phyloP scores from a whole-genome alignment of 2,113 vertebrate species.

The Rhinopithecus roxellana region DNA sequence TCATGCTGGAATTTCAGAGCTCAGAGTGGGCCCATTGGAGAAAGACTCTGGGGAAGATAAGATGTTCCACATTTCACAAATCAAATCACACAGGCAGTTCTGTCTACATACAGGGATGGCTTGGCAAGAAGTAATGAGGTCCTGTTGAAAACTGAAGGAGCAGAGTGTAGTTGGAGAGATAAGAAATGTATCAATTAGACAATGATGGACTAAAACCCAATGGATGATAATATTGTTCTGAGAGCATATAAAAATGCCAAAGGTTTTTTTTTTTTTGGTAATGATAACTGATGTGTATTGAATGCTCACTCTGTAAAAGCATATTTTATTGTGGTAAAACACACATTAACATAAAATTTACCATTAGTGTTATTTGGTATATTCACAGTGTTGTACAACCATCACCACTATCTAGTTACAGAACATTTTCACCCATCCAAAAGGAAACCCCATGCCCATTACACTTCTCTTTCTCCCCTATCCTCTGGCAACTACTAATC shows the following conservation, averaged over 20 bases:
- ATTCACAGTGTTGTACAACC: background rate
- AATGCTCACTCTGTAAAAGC: background rate
- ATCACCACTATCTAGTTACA: background rate
- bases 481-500: background rate
- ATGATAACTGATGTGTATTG: background rate
- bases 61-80: background rate
- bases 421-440: background rate
- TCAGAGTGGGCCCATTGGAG: background rate
- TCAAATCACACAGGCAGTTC: background rate
- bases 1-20: background rate
- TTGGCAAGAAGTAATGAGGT: background rate
- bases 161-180: background rate
- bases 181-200: background rate
- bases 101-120: background rate
- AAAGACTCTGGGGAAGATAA: background rate
- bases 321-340: conserved; percentile 29
- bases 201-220: background rate
- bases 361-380: background rate
- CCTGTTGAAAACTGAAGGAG: background rate
- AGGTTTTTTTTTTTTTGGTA: conserved; percentile 1
- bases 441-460: background rate
- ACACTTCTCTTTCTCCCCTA: background rate
- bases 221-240: background rate
- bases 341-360: background rate
- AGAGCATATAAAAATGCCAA: conserved; percentile 22